Percentiles rank a stretch among this genome's conserved stretches.
These are phyloP conservation scores for Rambutsinella grinnellia DNA, from an alignment of 2,888 invertebrate species.

Conservation along the genomic window DNA sequence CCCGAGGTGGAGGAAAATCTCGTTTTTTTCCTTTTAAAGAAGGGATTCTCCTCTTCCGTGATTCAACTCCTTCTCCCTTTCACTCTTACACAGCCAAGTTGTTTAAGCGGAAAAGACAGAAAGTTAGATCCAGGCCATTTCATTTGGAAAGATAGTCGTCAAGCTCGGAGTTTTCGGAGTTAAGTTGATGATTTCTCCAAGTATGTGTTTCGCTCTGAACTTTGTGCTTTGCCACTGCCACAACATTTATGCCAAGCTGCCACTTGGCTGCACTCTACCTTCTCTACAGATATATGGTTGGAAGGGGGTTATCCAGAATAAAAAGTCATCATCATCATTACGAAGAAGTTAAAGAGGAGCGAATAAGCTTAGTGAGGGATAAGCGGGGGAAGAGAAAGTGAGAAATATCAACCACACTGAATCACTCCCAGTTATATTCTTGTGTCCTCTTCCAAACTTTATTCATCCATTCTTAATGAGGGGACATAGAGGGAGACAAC, in stretches of 20 bases:
- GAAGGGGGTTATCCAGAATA: background rate
- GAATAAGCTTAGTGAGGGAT: slow-evolving; percentile 23
- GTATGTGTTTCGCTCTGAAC: too few species aligned
- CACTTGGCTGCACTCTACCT: slow-evolving; percentile 35
- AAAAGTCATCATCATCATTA: slow-evolving; percentile 21
- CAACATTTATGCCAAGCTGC: slow-evolving; percentile 25
- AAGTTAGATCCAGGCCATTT: slow-evolving; percentile 50
- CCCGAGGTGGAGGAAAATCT: slow-evolving; percentile 34
- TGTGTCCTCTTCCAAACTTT: slow-evolving; percentile 5
- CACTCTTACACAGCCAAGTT: slow-evolving; percentile 39
- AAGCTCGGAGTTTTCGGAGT: background rate
- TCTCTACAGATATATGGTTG: background rate
- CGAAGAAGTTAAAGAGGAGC: background rate
- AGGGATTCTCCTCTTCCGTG: slow-evolving; percentile 6
- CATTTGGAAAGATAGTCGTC: slow-evolving; percentile 49
- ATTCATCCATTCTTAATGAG: slow-evolving; percentile 41
- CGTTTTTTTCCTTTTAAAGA: slow-evolving; percentile 7
- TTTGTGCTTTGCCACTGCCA: slow-evolving; percentile 16
- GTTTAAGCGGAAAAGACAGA: slow-evolving; percentile 49
- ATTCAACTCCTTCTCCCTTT: slow-evolving; percentile 13
- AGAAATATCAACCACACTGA: slow-evolving; percentile 34
- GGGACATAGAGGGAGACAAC: slow-evolving; percentile 18
- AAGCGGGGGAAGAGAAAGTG: slow-evolving; percentile 27
- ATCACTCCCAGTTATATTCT: background rate
- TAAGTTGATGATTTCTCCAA: background rate